Base-by-base conservation (phyloP, 2,888 invertebrate genomes). In the Ochropleura leucogaster region DNA sequence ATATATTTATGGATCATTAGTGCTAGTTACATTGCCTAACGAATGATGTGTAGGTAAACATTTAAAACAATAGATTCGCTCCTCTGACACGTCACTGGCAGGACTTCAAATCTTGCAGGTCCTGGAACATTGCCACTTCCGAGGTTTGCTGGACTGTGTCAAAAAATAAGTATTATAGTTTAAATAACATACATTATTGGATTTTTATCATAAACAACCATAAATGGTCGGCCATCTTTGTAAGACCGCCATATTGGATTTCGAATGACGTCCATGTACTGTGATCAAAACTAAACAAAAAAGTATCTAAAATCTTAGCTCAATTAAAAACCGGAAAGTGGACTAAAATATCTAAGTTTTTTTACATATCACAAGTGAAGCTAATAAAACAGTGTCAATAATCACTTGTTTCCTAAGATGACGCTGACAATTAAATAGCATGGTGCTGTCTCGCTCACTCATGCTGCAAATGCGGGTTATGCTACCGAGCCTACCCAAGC, bases 1-100 rank as follows among this genome's bases (percentile, higher is more conserved):
- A 53, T 20, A 59, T 46, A 77, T 67, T 67, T 42, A 46, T n/a
- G 20, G 64, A 9, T 62, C 80, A 51, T 57, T 63, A 51, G n/a
- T 60, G 30, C 59, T 65, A 16, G 51, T 20, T 40, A 16, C 30
- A 42, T 66, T 82, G 66, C 66, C 20, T 63, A 63, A 12, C 40
- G 63, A 65, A n/a, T 42, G 46, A 67, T 62, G 16, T 9, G 30
- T 16, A 40, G 6, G 40, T 16, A 40, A 40, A 40, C 30, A 59
- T 59, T 40, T 59, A 59, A 59, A 59, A 40, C 16, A 16, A 9
- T 59, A 8, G 30, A 59, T 40, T 40, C 9, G 9, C 40, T 9
- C 59, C 40, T 59, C 57, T 4, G 7, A 9, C 8, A 14, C 40
- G 16, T 3, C 1, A 30, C 55, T 55, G 12, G 55, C 20, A 55